phyloP scores from a whole-genome alignment of 2,113 vertebrate species.

The Macroglossus sobrinus region DNA sequence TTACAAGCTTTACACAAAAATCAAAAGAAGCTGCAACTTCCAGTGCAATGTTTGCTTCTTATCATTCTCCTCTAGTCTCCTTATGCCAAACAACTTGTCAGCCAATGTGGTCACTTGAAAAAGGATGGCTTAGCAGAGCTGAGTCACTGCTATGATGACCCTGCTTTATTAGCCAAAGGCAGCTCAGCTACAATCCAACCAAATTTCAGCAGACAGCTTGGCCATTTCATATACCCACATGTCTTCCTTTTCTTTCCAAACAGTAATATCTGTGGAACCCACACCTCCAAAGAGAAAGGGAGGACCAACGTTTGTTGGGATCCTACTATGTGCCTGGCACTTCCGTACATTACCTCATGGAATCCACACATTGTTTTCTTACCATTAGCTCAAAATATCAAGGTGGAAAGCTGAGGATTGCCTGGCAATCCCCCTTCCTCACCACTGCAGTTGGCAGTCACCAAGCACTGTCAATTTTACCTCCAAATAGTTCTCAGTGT shows the following conservation, averaged over 20 bases:
- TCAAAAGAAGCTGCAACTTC: not conserved
- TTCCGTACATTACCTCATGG: not conserved
- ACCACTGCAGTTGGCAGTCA: accelerated
- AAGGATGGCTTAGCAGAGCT: not conserved
- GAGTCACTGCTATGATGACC: not conserved
- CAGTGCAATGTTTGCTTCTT: no score
- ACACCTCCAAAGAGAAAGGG: not conserved
- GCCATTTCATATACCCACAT: not conserved
- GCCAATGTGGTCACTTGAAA: not conserved
- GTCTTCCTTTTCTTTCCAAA: not conserved
- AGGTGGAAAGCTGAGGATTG: not conserved
- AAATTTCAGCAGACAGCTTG: not conserved
- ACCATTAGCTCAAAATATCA: not conserved
- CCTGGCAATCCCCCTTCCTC: not conserved
- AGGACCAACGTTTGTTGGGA: no score
- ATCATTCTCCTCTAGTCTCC: not conserved
- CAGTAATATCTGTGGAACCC: not conserved
- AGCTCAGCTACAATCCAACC: not conserved
- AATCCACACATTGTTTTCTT: not conserved
- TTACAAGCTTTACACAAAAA: not conserved
- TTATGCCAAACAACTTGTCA: not conserved
- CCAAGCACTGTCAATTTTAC: accelerated
- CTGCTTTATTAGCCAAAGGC: not conserved
- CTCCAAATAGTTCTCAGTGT: not conserved
- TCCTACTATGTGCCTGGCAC: accelerated